A percentile compares a stretch with the other conserved stretches of the same genome.
phyloP scores from a whole-genome alignment of 2,888 invertebrate species.

The Drosophila mettleri region DNA sequence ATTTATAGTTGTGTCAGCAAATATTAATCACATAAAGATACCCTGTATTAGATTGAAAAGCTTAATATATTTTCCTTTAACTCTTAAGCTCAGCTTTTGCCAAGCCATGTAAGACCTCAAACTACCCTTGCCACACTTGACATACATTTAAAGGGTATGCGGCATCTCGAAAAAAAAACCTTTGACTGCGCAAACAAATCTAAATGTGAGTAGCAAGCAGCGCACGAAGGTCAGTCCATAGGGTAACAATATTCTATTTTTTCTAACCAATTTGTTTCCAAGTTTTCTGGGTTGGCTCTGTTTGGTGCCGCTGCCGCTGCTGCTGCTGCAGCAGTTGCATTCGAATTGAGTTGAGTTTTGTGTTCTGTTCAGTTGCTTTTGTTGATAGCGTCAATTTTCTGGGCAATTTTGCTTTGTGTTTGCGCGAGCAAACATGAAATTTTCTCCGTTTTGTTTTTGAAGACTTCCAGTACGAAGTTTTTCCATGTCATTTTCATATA shows the following conservation, averaged over 20 bases:
- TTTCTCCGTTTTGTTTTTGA: slow-evolving; percentile 27
- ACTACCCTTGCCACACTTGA: background rate
- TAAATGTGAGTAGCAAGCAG: slow-evolving; percentile 69
- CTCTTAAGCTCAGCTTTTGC: background rate
- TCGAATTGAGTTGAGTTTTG: slow-evolving; percentile 1
- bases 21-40: too few species aligned
- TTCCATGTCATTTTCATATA: slow-evolving; percentile 49
- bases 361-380: slow-evolving; percentile 63
- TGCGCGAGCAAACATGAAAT: slow-evolving; percentile 19
- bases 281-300: slow-evolving; percentile 22
- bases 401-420: slow-evolving; percentile 63
- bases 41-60: background rate
- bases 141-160: slow-evolving; percentile 3
- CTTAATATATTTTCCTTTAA: background rate
- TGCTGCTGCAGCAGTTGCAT: slow-evolving; percentile 19
- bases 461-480: slow-evolving; percentile 23
- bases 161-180: slow-evolving; percentile 4
- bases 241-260: slow-evolving; percentile 47
- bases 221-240: slow-evolving; percentile 71
- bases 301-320: slow-evolving; percentile 16
- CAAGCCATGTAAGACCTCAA: background rate
- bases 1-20: too few species aligned
- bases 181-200: slow-evolving; percentile 58
- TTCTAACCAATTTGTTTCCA: slow-evolving; percentile 27
- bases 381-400: slow-evolving; percentile 74